Evolutionary conservation across 2,797 vertebrate species (phyloP), one percentile per base, ranked within the genome.

Genomic region (Decapterus maruadsi): DNA sequence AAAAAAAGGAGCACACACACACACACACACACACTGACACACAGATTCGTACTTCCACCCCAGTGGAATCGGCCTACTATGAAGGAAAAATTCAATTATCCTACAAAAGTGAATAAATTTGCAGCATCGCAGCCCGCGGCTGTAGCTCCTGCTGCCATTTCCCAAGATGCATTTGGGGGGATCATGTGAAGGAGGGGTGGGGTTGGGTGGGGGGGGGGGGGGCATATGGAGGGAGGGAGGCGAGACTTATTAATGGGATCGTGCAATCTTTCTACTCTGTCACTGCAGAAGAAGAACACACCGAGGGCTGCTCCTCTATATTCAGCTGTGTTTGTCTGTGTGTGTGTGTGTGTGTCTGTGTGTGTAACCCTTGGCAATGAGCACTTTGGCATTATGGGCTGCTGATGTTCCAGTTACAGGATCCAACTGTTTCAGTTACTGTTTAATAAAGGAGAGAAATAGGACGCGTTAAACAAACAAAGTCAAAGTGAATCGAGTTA

Each of bases 51-150:
- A 69, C 70, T 61, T 8, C 68, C 79, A 73, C 70, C 76, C 85
- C 87, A 43, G 72, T 85, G 89, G 89, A 90, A 87, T 83, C 85
- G 80, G 77, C 86, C 91, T 82, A 91, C 86, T 87, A 93, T 84
- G 90, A 90, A 93, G 91, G 88, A 92, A 93, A 94, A 92, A 93
- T 93, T 94, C 92, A 94, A 94, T 95, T 93, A 94, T 91, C 89
- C 88, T 90, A 88, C 91, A 94, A 93, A 93, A 93, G 94, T 94
- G 93, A 95, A 93, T 94, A 94, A 86, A 94, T 95, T 92, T 93
- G 84, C 87, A 84, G 77, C 77, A 68, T 77, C 46, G 72, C 76
- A 86, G 88, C 90, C 90, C 11, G 78, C n/a, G 89, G 92, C 90
- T 84, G 82, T 67, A 80, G 71, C 84, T 87, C 79, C 82, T 78